Evolutionary conservation across 1,140 invertebrate species (phyloP), one percentile per base, ranked within the genome.

Genomic region (Calliopsis andreniformis): DNA sequence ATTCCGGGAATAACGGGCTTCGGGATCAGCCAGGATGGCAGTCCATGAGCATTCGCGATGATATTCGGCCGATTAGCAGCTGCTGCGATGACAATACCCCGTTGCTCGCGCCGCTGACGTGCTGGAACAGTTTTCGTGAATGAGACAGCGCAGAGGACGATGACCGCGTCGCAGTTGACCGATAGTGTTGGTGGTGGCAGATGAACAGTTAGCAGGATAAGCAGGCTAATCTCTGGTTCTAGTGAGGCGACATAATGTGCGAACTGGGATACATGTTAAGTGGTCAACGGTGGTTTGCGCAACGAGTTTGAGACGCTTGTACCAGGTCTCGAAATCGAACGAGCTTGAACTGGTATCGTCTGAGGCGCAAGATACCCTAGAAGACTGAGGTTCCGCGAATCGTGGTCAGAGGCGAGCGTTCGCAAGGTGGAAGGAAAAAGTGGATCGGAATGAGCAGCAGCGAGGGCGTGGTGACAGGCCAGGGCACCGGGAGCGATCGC

Each of bases 391-490:
- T n/a, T 35, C n/a, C 35, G 35, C 35, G 4, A 10, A 10, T 10
- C 51, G 25, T 2, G n/a, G 16, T 55, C 25, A 10, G 18, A 23
- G n/a, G 8, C 32, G 20, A 4, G 6, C n/a, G 7, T 0, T 16
- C 28, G 7, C 3, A 35, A 32, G 0, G n/a, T 3, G 2, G n/a
- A 39, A 1, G 32, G 4, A 1, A 39, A 25, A 25, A 71, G 10
- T 39, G 23, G n/a, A 68, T 47, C 69, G 79, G 72, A 3, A 90
- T 88, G 88, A 90, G 86, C 63, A 87, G 80, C 70, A 59, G 84
- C 79, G 88, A 89, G 67, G 86, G 84, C 56, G 86, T 89, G 53
- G 84, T 89, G 72, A 88, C 89, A 2, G 70, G 78, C 62, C 88
- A 88, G 62, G 87, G 86, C 32, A 80, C 88, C 51, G 88, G 87